phyloP scores from a whole-genome alignment of 2,888 invertebrate genomes.

The Orgyia antiqua region DNA sequence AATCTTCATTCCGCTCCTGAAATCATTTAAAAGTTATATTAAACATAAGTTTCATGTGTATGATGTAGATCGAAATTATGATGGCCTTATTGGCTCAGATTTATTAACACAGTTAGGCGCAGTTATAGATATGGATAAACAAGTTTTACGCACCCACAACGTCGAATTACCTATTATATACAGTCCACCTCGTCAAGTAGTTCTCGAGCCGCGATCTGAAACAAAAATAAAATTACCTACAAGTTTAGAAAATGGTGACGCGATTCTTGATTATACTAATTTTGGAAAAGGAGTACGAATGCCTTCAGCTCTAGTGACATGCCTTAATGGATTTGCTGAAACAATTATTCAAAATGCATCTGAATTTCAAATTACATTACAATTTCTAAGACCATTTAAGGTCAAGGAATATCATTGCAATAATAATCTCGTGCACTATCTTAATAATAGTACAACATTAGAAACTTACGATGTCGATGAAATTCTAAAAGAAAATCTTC shows the following conservation, averaged over 20 bases:
- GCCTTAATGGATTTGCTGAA: neutral
- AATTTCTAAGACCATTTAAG: neutral
- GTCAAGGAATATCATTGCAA: neutral
- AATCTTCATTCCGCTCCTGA: constrained; percentile 8
- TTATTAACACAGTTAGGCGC: constrained; percentile 14
- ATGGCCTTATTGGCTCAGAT: constrained; percentile 15
- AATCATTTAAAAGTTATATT: constrained; percentile 4
- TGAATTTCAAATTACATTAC: neutral
- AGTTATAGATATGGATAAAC: constrained; percentile 8
- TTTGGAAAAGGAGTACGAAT: neutral
- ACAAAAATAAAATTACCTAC: neutral
- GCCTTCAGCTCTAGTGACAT: neutral
- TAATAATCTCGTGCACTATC: neutral
- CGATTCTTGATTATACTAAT: neutral
- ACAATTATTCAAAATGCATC: neutral
- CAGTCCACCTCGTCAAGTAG: too few relatives aligned
- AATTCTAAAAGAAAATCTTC: neutral
- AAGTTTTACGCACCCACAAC: neutral
- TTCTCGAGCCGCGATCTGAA: neutral
- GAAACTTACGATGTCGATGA: too few relatives aligned
- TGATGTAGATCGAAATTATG: constrained; percentile 9
- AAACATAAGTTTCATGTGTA: constrained; percentile 14
- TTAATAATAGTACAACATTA: neutral
- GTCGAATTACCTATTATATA: too few relatives aligned
- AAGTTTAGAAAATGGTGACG: neutral